Percentiles rank a stretch among this genome's conserved stretches.
These are phyloP conservation scores for Cyclophora albipunctata DNA, from an alignment of 2,888 invertebrate species.

Conservation along the genomic window DNA sequence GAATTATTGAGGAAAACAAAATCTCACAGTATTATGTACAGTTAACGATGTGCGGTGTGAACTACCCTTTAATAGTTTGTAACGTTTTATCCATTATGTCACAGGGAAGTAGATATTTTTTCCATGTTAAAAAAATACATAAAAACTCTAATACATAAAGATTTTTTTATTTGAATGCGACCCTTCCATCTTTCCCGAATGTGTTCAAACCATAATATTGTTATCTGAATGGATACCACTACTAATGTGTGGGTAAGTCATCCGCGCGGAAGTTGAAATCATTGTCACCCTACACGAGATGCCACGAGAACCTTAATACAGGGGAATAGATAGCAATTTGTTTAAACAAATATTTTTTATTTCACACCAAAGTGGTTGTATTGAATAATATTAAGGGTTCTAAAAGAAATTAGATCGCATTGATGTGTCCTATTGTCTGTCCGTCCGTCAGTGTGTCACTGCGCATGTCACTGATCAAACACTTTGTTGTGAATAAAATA, in stretches of 20 bases:
- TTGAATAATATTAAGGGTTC: conserved; percentile 55
- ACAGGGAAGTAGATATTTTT: no score
- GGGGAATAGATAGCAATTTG: conserved; percentile 1
- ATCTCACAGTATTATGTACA: no score
- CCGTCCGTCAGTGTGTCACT: conserved; percentile 34
- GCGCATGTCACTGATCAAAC: neutral
- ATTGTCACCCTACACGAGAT: conserved; percentile 31
- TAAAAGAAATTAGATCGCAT: conserved; percentile 71
- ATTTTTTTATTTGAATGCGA: no score
- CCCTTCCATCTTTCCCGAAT: no score
- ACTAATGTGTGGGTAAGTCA: conserved; percentile 65
- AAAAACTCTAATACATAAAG: no score
- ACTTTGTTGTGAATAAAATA: conserved; percentile 11
- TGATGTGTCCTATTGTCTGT: conserved; percentile 51
- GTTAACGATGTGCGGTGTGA: no score
- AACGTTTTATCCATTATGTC: no score
- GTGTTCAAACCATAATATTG: no score
- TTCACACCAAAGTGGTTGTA: conserved; percentile 5
- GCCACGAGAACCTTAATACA: conserved; percentile 7
- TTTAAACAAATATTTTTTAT: no score
- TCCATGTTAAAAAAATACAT: no score
- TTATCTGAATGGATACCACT: conserved; percentile 25
- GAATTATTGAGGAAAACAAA: no score
- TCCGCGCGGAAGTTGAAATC: conserved; percentile 51
- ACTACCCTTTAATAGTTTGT: no score